Percentiles rank a stretch among this genome's conserved stretches.
Evolutionary conservation across 2,888 invertebrate species (phyloP).

Genomic region (Drosophila helvetica): DNA sequence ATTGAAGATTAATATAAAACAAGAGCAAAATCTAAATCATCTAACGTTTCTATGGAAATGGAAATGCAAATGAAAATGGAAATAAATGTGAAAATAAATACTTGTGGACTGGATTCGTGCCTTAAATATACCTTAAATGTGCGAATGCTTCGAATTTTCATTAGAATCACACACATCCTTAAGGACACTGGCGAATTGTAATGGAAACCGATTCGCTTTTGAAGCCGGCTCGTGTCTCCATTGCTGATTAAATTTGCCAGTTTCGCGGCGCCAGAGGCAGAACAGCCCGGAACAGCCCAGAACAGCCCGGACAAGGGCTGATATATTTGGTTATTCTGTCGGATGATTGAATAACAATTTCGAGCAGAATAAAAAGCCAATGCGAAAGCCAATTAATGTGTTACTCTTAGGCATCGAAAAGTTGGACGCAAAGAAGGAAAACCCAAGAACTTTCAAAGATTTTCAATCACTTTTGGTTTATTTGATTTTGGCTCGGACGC

Average conservation of each 20-base stretch:
- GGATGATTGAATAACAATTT: conserved; percentile 18
- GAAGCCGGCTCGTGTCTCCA: neutral
- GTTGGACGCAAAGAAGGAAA: neutral
- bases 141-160: neutral
- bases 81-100: conserved; percentile 2
- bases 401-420: neutral
- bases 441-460: neutral
- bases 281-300: too few relatives aligned
- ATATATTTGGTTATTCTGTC: conserved; percentile 9
- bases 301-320: neutral
- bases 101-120: neutral
- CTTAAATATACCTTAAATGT: neutral
- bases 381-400: neutral
- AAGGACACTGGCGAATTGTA: neutral
- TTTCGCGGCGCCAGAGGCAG: neutral
- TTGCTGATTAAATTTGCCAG: neutral
- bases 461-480: conserved; percentile 3
- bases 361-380: conserved; percentile 6
- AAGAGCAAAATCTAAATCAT: neutral
- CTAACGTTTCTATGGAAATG: conserved; percentile 1
- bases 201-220: neutral
- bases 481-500: conserved; percentile 21
- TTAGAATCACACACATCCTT: neutral
- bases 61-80: neutral
- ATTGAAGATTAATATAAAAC: conserved; percentile 16